Percentiles rank a stretch among this genome's conserved stretches.
phyloP scores from a whole-genome alignment of 2,888 invertebrate genomes.

The Hemicrepidius hirtus region DNA sequence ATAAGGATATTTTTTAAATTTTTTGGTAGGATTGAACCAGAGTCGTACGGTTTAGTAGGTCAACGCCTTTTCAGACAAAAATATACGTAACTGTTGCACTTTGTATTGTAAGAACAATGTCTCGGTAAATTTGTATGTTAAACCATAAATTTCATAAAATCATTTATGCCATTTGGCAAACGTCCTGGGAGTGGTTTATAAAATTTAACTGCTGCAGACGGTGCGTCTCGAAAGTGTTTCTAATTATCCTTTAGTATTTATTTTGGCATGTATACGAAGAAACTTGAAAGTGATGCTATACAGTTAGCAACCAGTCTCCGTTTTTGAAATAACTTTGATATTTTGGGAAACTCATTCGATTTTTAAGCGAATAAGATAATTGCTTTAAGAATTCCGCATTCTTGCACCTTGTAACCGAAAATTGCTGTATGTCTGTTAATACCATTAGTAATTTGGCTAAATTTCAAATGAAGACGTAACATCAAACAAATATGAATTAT shows the following conservation, averaged over 20 bases:
- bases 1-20: no score
- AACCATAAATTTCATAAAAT: background rate
- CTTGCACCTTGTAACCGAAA: conserved; percentile 1
- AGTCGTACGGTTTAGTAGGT: no score
- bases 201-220: conserved; percentile 1
- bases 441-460: no score
- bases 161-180: background rate
- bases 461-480: background rate
- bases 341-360: background rate
- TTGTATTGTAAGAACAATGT: background rate
- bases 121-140: no score
- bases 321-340: conserved; percentile 11
- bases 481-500: background rate
- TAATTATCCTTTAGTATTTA: conserved; percentile 16
- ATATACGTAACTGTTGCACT: no score
- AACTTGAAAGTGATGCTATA: conserved; percentile 11
- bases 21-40: no score
- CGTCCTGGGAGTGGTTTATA: background rate
- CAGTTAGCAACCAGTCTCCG: background rate
- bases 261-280: conserved; percentile 4
- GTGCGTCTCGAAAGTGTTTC: conserved; percentile 5
- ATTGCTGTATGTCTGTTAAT: background rate
- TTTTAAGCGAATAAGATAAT: background rate
- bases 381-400: background rate
- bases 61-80: no score